Conservation (phyloP, 30 jellyfish, hydroid and myxozoan genomes). For the Turritopsis dohrnii region DNA sequence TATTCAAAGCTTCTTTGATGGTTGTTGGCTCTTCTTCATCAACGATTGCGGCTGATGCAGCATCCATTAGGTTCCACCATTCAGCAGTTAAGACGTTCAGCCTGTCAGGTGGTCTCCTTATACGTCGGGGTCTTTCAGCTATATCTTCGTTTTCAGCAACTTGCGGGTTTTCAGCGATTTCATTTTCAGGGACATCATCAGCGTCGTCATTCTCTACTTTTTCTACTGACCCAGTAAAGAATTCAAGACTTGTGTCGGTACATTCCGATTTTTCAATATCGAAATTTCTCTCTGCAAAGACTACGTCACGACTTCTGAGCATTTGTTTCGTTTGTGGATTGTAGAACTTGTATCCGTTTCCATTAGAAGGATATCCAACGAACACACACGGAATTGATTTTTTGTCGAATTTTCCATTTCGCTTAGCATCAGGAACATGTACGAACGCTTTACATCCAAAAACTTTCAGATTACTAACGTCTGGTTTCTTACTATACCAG, state of each 20-base stretch:
- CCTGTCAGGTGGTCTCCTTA: neutral
- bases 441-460: slow-evolving; percentile 51
- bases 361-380: slow-evolving; percentile 32
- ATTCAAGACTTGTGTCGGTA: neutral
- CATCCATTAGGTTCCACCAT: slow-evolving; percentile 8
- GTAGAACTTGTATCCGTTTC: slow-evolving; percentile 33
- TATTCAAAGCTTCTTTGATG: slow-evolving; percentile 8
- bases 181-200: neutral
- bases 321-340: slow-evolving; percentile 25
- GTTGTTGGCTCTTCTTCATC: slow-evolving; percentile 3
- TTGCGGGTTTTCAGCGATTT: neutral
- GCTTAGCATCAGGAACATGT: slow-evolving; percentile 30
- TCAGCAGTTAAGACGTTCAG: slow-evolving; percentile 4
- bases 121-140: too few relatives aligned
- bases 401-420: slow-evolving; percentile 34
- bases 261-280: neutral
- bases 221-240: neutral
- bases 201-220: neutral
- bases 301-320: slow-evolving; percentile 23
- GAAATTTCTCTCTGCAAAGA: slow-evolving; percentile 9
- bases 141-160: neutral
- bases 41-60: slow-evolving; percentile 9
- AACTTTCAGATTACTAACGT: slow-evolving; percentile 25
- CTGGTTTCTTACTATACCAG: slow-evolving; percentile 32
- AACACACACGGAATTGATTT: slow-evolving; percentile 27